Evolutionary conservation across 2,888 invertebrate species (phyloP).

Genomic region (Malthinus seriepunctatus): DNA sequence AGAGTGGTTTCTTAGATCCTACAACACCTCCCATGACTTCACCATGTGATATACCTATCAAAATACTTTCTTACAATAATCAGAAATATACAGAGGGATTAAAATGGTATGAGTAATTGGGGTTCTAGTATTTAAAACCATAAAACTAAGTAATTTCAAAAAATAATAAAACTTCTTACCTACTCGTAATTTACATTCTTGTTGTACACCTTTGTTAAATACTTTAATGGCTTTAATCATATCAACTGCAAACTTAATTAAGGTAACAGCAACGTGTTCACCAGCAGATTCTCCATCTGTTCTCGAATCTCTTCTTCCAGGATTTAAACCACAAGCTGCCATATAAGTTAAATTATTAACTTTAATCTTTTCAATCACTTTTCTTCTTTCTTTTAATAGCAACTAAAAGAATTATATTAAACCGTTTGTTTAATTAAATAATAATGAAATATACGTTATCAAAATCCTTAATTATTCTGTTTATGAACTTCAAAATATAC

Average conservation of each 20-base stretch:
- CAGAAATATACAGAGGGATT: no score
- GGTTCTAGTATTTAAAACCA: no score
- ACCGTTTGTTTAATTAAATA: slow-evolving; percentile 67
- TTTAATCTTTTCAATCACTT: slow-evolving; percentile 93
- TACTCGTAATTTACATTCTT: slow-evolving; percentile 71
- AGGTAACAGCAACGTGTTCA: slow-evolving; percentile 57
- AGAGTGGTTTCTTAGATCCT: slow-evolving; percentile 90
- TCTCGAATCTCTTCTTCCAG: slow-evolving; percentile 66
- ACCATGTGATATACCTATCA: slow-evolving; percentile 83
- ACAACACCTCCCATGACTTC: slow-evolving; percentile 93
- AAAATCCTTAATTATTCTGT: slow-evolving; percentile 91
- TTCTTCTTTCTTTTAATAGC: slow-evolving; percentile 29
- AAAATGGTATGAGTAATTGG: no score
- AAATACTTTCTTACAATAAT: no score
- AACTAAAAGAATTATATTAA: slow-evolving; percentile 63
- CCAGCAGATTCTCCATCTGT: slow-evolving; percentile 36
- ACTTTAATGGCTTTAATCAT: slow-evolving; percentile 69
- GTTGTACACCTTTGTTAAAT: slow-evolving; percentile 61
- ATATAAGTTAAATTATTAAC: slow-evolving; percentile 96
- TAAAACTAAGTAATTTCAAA: no score
- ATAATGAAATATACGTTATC: slow-evolving; percentile 68
- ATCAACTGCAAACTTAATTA: slow-evolving; percentile 74
- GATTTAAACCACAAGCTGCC: slow-evolving; percentile 92
- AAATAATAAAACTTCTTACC: no score
- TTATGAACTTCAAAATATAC: slow-evolving; percentile 60